Evolutionary conservation across 2,888 invertebrate species (phyloP).

Genomic region (Galerucella nymphaeae): DNA sequence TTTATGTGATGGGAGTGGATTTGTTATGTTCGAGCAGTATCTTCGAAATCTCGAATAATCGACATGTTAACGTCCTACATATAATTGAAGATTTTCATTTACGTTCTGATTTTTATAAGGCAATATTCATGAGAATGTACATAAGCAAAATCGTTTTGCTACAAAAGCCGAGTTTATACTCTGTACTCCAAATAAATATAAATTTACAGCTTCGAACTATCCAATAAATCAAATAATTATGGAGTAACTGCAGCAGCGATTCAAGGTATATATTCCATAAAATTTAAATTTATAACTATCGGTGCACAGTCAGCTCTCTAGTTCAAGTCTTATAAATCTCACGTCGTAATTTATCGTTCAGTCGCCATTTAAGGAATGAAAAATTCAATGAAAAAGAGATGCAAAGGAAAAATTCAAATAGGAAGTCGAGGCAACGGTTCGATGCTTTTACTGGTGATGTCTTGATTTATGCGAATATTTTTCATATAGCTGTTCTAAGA

Average conservation of each 20-base stretch:
- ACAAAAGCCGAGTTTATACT: neutral
- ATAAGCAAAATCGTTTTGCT: no score
- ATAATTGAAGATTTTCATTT: no score
- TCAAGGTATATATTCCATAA: slow-evolving; percentile 14
- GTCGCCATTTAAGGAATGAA: slow-evolving; percentile 37
- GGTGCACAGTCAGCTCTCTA: slow-evolving; percentile 30
- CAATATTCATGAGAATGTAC: no score
- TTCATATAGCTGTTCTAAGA: slow-evolving; percentile 28
- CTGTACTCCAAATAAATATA: neutral
- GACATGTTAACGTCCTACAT: no score
- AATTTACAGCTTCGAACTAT: neutral
- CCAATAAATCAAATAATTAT: slow-evolving; percentile 18
- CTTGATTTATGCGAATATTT: slow-evolving; percentile 34
- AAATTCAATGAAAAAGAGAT: slow-evolving; percentile 31
- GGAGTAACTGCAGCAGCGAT: neutral
- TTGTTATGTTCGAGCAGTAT: no score
- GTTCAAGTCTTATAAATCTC: slow-evolving; percentile 34
- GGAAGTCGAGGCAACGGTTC: slow-evolving; percentile 6
- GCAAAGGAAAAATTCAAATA: slow-evolving; percentile 27
- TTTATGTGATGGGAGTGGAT: no score
- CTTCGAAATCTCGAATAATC: no score
- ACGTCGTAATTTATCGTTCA: slow-evolving; percentile 37
- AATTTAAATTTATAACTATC: slow-evolving; percentile 32
- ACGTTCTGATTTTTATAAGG: no score
- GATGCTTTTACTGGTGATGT: slow-evolving; percentile 24